phyloP scores from a whole-genome alignment of 1,140 invertebrate genomes.

The Musca domestica region DNA sequence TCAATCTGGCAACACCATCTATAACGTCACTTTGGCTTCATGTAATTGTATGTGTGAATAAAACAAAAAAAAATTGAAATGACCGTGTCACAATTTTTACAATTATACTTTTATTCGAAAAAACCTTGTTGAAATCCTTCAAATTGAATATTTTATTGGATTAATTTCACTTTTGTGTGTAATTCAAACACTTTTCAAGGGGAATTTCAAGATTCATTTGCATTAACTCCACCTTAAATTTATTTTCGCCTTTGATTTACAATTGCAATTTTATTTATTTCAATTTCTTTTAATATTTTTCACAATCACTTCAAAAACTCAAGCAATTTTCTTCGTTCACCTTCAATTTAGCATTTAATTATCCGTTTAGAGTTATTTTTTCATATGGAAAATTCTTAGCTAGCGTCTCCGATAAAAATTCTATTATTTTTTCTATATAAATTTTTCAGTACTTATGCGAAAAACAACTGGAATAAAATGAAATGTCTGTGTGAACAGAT shows the following conservation, averaged over 20 bases:
- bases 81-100: constrained; percentile 16
- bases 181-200: background rate
- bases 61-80: constrained; percentile 2
- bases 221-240: constrained; percentile 14
- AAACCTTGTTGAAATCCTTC: background rate
- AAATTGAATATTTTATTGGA: background rate
- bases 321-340: no score
- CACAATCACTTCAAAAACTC: no score
- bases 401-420: background rate
- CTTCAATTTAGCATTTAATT: background rate
- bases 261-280: constrained; percentile 3
- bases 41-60: constrained; percentile 7
- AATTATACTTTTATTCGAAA: constrained; percentile 3
- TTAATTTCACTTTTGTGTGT: background rate
- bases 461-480: no score
- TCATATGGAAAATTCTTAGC: constrained; percentile 1
- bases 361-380: background rate
- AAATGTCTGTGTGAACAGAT: no score
- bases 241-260: background rate
- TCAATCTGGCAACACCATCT: background rate
- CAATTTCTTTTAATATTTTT: background rate
- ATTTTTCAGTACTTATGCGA: no score
- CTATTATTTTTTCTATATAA: no score
- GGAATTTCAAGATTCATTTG: no score
- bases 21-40: constrained; percentile 16